These are phyloP conservation scores for Rynchops niger DNA, from an alignment of 2,113 vertebrate genomes.

Conservation along the genomic window DNA sequence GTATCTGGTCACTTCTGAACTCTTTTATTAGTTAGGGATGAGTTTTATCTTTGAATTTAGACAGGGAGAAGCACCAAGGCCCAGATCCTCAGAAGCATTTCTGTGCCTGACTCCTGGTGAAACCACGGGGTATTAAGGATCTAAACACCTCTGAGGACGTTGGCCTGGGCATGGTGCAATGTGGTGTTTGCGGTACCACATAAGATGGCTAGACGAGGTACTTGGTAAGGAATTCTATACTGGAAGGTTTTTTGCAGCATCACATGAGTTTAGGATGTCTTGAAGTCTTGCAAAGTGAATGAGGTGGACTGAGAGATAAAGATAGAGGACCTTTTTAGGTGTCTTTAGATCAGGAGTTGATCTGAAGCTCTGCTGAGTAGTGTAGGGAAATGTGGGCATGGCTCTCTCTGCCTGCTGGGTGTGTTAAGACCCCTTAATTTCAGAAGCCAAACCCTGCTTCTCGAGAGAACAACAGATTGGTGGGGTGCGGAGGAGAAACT, in stretches of 20 bases:
- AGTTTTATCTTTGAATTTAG: background rate
- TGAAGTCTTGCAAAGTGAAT: background rate
- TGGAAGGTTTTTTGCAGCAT: background rate
- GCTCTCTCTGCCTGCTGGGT: background rate
- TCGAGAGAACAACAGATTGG: background rate
- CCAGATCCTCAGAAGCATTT: background rate
- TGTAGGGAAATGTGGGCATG: background rate
- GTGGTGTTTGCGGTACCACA: background rate
- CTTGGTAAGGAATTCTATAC: rapidly evolving
- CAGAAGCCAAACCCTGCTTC: background rate
- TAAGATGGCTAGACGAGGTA: background rate
- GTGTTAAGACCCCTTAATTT: background rate
- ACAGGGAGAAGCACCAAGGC: background rate
- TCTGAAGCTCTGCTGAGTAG: background rate
- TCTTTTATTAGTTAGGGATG: background rate
- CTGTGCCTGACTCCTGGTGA: background rate
- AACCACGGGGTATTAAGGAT: background rate
- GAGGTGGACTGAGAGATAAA: background rate
- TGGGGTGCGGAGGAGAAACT: background rate
- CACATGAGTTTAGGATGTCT: background rate
- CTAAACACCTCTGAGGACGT: background rate
- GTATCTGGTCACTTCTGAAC: background rate
- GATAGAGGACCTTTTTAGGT: background rate
- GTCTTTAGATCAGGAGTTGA: background rate
- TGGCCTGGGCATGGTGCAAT: rapidly evolving